Base-by-base conservation (phyloP, 2,888 invertebrate genomes). In the Argyra leucocephala region DNA sequence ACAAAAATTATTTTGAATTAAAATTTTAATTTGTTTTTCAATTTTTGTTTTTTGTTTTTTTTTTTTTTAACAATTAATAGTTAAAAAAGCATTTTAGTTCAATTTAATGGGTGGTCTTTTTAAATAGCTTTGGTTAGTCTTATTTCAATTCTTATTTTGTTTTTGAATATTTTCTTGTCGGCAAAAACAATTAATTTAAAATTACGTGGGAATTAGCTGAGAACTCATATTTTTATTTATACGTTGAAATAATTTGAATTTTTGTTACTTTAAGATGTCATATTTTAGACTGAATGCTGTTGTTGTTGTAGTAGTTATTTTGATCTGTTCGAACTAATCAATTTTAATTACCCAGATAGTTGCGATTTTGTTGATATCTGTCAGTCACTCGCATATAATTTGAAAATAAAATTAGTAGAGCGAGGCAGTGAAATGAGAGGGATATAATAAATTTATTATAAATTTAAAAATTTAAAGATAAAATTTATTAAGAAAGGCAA, bases 151-250 rank as follows among this genome's bases (percentile, higher is more conserved):
- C 15, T 48, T 10, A 31, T 31, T 31, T 31, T 4, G 31, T 31
- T 31, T 48, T 48, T 48, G 48, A 48, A 48, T 48, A 48, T n/a
- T 18, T 48, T 48, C 48, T 48, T 48, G 48, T 48, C 48, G 48
- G 48, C 48, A 48, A 15, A 48, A 48, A 48, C n/a, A 48, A 48
- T 48, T 48, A 48, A 48, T 48, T 48, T 48, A 48, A 48, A 48
- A 48, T 48, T 48, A 48, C 48, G 48, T 48, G 48, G 48, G 48
- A 48, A 48, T 48, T 48, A 48, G n/a, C 48, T 18, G 9, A 48
- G 48, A 48, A 12, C 12, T 31, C 31, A 48, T 48, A 12, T 48
- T 48, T 48, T 18, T 18, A 15, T 48, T 18, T 48, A 5, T 48
- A 18, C 48, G 12, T 48, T 48, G 48, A 31, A 31, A 10, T n/a